These are phyloP conservation scores for Drosophila saltans DNA, from an alignment of 1,140 invertebrate species.

Conservation along the genomic window DNA sequence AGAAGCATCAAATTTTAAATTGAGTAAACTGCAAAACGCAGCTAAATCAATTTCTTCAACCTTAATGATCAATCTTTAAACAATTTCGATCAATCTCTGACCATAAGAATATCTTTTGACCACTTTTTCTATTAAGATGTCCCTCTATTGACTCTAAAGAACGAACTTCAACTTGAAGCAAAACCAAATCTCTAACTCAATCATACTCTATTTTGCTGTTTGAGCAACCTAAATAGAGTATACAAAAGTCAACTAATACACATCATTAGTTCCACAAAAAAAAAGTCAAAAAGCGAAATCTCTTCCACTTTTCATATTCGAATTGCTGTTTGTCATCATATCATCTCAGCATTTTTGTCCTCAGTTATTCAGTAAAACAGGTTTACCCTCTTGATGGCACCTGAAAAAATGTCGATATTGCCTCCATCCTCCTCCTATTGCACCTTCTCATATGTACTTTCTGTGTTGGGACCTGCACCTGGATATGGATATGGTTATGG, in stretches of 20 bases:
- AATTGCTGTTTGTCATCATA: slow-evolving; percentile 52
- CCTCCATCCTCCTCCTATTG: not conserved
- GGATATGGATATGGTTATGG: not conserved
- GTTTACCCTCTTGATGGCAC: slow-evolving; percentile 48
- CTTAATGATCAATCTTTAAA: no score
- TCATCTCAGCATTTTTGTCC: slow-evolving; percentile 47
- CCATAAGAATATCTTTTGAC: no score
- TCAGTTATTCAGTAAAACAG: slow-evolving; percentile 45
- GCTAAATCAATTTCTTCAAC: no score
- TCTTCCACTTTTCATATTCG: slow-evolving; percentile 35
- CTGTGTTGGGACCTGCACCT: not conserved
- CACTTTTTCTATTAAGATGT: no score
- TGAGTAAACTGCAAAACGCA: no score
- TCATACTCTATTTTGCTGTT: not conserved
- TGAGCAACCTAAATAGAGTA: slow-evolving; percentile 14
- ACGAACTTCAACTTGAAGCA: no score
- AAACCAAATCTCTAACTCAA: not conserved
- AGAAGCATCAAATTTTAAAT: not conserved
- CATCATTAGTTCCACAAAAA: no score
- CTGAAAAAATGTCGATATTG: slow-evolving; percentile 36
- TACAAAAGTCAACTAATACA: not conserved
- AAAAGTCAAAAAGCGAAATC: not conserved
- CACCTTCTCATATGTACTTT: not conserved
- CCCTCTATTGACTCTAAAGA: no score
- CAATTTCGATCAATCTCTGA: no score